These are phyloP conservation scores for Gobius niger DNA, from an alignment of 2,113 vertebrate species.

Conservation along the genomic window DNA sequence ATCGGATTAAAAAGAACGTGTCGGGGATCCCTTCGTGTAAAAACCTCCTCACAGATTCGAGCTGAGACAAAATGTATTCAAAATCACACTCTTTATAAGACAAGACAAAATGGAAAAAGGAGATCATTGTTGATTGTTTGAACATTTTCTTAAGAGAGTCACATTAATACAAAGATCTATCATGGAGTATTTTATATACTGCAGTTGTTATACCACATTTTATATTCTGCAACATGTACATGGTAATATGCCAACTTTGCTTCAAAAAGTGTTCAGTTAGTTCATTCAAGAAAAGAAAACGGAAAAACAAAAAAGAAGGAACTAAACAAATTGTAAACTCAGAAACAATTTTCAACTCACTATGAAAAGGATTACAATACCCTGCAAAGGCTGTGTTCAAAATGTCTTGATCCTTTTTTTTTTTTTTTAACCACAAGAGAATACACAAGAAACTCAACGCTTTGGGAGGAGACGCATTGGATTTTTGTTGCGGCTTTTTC, in stretches of 20 bases:
- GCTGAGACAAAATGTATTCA: slow-evolving; percentile 56
- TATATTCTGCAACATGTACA: slow-evolving; percentile 76
- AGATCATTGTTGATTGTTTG: slow-evolving; percentile 64
- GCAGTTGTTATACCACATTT: slow-evolving; percentile 74
- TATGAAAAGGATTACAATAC: slow-evolving; percentile 72
- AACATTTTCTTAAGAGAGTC: slow-evolving; percentile 76
- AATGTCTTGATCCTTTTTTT: slow-evolving; percentile 63
- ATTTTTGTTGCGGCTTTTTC: slow-evolving; percentile 49
- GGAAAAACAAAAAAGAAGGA: slow-evolving; percentile 12
- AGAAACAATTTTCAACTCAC: slow-evolving; percentile 71
- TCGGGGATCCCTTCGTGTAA: slow-evolving; percentile 1
- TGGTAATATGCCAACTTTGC: slow-evolving; percentile 72
- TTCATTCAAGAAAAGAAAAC: slow-evolving; percentile 69
- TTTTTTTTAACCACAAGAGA: slow-evolving; percentile 59
- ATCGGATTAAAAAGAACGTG: neutral
- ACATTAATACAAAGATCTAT: slow-evolving; percentile 76
- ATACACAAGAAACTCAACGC: slow-evolving; percentile 64
- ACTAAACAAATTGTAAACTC: slow-evolving; percentile 22
- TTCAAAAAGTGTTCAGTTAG: slow-evolving; percentile 74
- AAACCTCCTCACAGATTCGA: slow-evolving; percentile 43
- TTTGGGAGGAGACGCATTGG: slow-evolving; percentile 60
- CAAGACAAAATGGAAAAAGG: slow-evolving; percentile 75
- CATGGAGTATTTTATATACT: slow-evolving; percentile 74
- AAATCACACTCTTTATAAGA: slow-evolving; percentile 75
- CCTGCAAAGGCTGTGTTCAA: slow-evolving; percentile 69